Conservation (phyloP, 2,797 vertebrate species). For the Meda fulgida region DNA sequence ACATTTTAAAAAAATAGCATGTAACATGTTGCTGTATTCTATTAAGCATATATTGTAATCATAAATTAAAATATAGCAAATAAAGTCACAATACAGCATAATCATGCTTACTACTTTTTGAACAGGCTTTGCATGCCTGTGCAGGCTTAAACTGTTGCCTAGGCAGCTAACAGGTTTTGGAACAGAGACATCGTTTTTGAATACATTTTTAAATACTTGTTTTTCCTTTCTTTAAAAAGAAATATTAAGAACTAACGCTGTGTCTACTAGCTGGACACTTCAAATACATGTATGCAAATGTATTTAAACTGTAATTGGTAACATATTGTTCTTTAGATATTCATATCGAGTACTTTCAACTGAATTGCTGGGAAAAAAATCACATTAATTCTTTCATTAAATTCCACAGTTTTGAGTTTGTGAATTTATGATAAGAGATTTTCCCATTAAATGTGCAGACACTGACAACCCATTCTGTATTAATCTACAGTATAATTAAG, state of each 20-base stretch:
- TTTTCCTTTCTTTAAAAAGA: background rate
- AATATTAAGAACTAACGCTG: too few relatives aligned
- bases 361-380: background rate
- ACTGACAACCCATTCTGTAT: slow-evolving; percentile 51
- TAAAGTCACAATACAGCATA: background rate
- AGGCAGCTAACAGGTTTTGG: background rate
- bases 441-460: slow-evolving; percentile 56
- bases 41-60: background rate
- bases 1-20: too few relatives aligned
- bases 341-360: slow-evolving; percentile 10
- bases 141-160: background rate
- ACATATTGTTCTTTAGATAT: slow-evolving; percentile 5
- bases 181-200: background rate
- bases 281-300: background rate
- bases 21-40: too few relatives aligned
- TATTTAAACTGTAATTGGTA: slow-evolving; percentile 7
- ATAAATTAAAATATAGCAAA: background rate
- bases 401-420: slow-evolving; percentile 30
- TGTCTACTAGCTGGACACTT: background rate
- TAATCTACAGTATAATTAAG: slow-evolving; percentile 63
- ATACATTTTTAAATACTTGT: background rate
- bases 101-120: background rate
- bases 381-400: slow-evolving; percentile 8
- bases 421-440: slow-evolving; percentile 49
- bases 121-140: background rate